Evolutionary conservation across 2,113 vertebrate species (phyloP).

Genomic region (Heterochromis multidens): DNA sequence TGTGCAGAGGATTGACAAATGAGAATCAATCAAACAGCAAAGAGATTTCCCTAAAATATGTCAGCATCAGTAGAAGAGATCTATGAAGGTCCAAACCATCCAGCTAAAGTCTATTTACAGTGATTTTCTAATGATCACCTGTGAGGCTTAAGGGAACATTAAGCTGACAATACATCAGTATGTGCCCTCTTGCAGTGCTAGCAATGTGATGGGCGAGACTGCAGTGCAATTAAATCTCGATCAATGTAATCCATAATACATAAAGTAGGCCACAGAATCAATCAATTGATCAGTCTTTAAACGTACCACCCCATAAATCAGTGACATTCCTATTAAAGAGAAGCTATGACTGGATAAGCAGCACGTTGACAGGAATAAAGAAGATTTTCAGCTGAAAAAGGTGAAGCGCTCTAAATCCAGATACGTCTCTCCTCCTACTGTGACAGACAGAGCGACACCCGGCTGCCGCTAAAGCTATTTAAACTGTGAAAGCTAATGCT

Average conservation of each 20-base stretch:
- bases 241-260: constrained; percentile 20
- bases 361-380: constrained; percentile 19
- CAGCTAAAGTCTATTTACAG: background rate
- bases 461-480: constrained; percentile 50
- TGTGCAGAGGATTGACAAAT: background rate
- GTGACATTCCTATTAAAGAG: background rate
- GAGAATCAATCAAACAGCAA: constrained; percentile 5
- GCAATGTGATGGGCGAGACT: background rate
- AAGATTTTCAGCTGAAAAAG: constrained; percentile 29
- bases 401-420: constrained; percentile 40
- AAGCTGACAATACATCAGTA: constrained; percentile 20
- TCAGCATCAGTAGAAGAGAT: background rate
- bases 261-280: constrained; percentile 7
- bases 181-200: background rate
- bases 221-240: constrained; percentile 15
- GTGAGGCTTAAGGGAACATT: constrained; percentile 2
- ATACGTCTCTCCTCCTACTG: constrained; percentile 22
- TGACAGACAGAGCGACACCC: constrained; percentile 38
- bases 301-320: background rate
- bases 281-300: background rate
- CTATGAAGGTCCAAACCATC: background rate
- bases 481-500: constrained; percentile 60
- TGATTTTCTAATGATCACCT: constrained; percentile 15
- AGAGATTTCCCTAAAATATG: background rate
- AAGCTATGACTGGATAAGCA: constrained; percentile 4